Evolutionary conservation across 2,797 vertebrate species (phyloP).

Genomic region (Mus caroli): DNA sequence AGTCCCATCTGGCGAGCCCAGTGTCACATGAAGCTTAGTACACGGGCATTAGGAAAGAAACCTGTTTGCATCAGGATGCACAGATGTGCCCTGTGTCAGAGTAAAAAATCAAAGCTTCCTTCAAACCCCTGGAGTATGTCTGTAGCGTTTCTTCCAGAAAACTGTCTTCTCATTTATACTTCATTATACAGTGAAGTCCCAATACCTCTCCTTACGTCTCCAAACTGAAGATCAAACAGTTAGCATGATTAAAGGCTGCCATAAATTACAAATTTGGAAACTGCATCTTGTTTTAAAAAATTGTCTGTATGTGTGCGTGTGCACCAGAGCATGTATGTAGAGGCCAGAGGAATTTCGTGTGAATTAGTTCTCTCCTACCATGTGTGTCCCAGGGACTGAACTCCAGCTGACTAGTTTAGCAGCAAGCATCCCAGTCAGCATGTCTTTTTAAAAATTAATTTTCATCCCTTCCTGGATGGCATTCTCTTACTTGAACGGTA

Average conservation of each 20-base stretch:
- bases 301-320: background rate
- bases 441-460: slow-evolving; percentile 12
- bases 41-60: slow-evolving; percentile 45
- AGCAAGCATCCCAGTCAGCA: background rate
- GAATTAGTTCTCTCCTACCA: background rate
- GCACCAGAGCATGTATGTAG: fast-evolving
- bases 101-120: background rate
- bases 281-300: background rate
- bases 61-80: slow-evolving; percentile 7
- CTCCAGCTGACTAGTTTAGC: too few relatives aligned
- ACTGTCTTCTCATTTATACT: slow-evolving; percentile 3
- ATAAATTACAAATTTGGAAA: background rate
- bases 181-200: background rate
- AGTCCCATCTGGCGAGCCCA: slow-evolving; percentile 40
- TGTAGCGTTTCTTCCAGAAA: background rate
- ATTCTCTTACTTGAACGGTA: background rate
- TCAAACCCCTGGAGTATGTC: background rate
- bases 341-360: background rate
- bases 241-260: background rate
- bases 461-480: slow-evolving; percentile 11
- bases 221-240: background rate
- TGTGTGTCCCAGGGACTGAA: background rate
- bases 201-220: background rate
- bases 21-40: background rate
- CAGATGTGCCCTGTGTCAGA: background rate